Percentiles rank a stretch among this genome's conserved stretches.
phyloP scores from a whole-genome alignment of 2,888 invertebrate species.

The Archips xylosteana region DNA sequence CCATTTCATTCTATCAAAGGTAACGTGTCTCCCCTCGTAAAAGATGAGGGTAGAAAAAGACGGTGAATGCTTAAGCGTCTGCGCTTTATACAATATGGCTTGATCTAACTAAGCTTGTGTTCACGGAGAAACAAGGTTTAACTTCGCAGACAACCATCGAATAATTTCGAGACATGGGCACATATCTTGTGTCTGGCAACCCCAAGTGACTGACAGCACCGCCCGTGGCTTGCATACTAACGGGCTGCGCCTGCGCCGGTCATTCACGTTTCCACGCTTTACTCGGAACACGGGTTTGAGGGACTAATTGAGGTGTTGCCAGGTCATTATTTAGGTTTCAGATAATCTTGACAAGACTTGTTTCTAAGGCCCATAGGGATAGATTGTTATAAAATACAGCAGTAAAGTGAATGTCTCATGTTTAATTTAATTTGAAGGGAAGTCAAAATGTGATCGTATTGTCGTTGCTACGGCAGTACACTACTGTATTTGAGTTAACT shows the following conservation, averaged over 20 bases:
- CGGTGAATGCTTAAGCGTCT: too few species aligned
- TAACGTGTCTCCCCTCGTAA: too few species aligned
- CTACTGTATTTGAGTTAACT: too few species aligned
- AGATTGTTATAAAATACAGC: background rate
- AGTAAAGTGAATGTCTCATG: background rate
- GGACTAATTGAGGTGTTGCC: slow-evolving; percentile 20
- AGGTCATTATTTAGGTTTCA: slow-evolving; percentile 2
- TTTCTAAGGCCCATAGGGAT: background rate
- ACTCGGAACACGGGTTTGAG: slow-evolving; percentile 16
- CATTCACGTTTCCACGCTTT: slow-evolving; percentile 16
- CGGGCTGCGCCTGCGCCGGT: background rate
- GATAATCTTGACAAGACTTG: background rate
- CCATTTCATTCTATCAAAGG: too few species aligned
- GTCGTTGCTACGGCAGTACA: too few species aligned
- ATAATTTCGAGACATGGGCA: background rate
- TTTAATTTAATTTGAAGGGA: background rate
- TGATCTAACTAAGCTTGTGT: too few species aligned
- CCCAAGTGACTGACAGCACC: slow-evolving; percentile 7
- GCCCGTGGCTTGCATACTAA: slow-evolving; percentile 18
- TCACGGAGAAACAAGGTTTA: too few species aligned
- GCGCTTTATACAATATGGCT: too few species aligned
- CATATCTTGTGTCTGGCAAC: background rate
- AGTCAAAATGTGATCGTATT: background rate
- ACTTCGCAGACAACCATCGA: background rate
- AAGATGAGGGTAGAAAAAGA: too few species aligned